Evolutionary conservation across 2,888 invertebrate species (phyloP), one percentile per base, ranked within the genome.

Genomic region (Dasysyrphus tricinctus): DNA sequence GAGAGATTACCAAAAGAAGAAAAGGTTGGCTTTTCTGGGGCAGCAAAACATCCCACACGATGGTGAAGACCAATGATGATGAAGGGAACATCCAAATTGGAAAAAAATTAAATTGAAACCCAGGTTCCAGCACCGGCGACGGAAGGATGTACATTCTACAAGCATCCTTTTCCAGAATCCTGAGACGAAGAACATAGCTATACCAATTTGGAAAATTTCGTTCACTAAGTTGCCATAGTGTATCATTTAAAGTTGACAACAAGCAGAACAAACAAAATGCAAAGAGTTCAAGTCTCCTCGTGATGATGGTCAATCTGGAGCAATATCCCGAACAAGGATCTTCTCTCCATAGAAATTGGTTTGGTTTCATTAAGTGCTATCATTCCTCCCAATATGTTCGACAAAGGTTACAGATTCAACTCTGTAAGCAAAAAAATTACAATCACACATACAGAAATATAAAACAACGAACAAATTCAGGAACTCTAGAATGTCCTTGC

Each of bases 171-270:
- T 11, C 32, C 14, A n/a, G 32, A 49, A 34, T 49, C 14, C 69
- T 69, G 39, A 54, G 39, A n/a, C 47, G 3, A 34, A 67, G 47
- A 19, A 63, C 51, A 49, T 29, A 57, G 16, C 7, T 44, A 3
- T 32, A 39, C 54, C 59, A 57, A 51, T 72, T 72, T 16, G 29
- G 32, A 54, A 75, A 75, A 63, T 70, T 54, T 63, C 47, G 37
- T 56, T 63, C 56, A 47, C 29, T 11, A 70, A 75, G 57, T 75
- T 75, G 49, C 39, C 44, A 51, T 59, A 24, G 54, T 49, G 42
- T 67, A 44, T 79, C 79, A 70, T 59, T 70, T 69, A 83, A 84
- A 80, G 61, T 84, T 84, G 76, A 80, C 80, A 51, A 61, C 61
- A 61, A 61, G 42, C 39, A 42, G 7, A 8, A 39, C 32, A 14